phyloP scores from a whole-genome alignment of 1,140 invertebrate species.

The Leptinotarsa defecta region DNA sequence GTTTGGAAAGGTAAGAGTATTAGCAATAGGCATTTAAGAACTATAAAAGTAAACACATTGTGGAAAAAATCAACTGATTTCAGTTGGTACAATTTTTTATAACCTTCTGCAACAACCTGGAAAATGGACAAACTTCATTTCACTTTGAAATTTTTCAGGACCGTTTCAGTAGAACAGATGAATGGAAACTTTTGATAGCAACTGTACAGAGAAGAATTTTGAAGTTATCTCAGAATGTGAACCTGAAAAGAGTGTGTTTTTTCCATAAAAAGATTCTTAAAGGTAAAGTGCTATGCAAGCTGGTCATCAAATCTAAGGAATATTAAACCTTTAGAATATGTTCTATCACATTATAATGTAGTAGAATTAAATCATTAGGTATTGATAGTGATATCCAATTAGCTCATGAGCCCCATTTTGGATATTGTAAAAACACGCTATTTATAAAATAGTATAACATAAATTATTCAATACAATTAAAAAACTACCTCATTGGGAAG shows the following conservation, averaged over 20 bases:
- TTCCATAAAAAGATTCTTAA: slow-evolving; percentile 60
- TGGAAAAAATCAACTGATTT: too few species aligned
- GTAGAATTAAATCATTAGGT: too few species aligned
- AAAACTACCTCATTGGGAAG: too few species aligned
- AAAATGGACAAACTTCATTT: background rate
- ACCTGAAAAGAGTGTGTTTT: slow-evolving; percentile 55
- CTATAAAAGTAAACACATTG: too few species aligned
- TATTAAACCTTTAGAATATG: background rate
- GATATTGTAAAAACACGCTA: too few species aligned
- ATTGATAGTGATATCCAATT: too few species aligned
- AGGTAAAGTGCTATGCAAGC: slow-evolving; percentile 51
- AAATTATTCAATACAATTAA: too few species aligned
- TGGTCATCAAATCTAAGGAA: background rate
- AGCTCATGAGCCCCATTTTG: too few species aligned
- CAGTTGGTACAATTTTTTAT: too few species aligned
- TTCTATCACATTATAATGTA: too few species aligned
- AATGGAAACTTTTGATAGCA: slow-evolving; percentile 62
- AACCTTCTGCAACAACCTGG: background rate
- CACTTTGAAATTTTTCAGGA: slow-evolving; percentile 51
- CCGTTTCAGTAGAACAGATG: slow-evolving; percentile 59
- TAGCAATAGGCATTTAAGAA: slow-evolving; percentile 22
- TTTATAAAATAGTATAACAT: too few species aligned
- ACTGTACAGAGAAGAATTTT: slow-evolving; percentile 58
- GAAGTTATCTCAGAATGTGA: slow-evolving; percentile 49
- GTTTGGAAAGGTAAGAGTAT: slow-evolving; percentile 61